Conservation (phyloP, 2,888 invertebrate genomes). For the Lithosia quadra region DNA sequence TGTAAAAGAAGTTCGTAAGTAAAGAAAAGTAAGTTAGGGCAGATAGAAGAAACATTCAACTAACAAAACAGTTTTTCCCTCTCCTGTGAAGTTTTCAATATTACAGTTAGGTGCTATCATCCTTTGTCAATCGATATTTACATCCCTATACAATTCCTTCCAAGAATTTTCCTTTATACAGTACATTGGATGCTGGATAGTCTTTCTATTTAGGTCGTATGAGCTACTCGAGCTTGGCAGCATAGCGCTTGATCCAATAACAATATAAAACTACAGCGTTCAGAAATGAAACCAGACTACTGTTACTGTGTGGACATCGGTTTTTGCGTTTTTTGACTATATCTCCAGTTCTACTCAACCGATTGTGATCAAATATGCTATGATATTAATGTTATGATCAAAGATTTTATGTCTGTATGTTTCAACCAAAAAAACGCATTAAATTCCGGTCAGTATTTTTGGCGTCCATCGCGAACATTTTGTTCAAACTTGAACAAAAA, state of each 20-base stretch:
- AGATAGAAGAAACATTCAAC: not conserved
- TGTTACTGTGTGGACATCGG: too few relatives aligned
- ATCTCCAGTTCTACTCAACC: too few relatives aligned
- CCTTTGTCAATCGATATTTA: not conserved
- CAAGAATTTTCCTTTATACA: not conserved
- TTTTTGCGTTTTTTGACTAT: too few relatives aligned
- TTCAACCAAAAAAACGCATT: too few relatives aligned
- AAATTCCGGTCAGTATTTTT: too few relatives aligned
- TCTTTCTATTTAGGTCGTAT: slow-evolving; percentile 6
- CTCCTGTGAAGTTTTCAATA: not conserved
- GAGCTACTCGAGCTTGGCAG: not conserved
- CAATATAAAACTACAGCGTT: not conserved
- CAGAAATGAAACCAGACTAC: not conserved
- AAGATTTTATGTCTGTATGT: too few relatives aligned
- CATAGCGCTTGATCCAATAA: not conserved
- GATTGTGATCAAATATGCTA: too few relatives aligned
- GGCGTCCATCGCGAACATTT: too few relatives aligned
- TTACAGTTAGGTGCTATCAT: not conserved
- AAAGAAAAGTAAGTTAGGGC: too few relatives aligned
- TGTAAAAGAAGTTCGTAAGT: too few relatives aligned
- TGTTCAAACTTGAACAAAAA: too few relatives aligned
- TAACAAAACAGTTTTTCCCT: not conserved
- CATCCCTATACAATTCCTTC: not conserved
- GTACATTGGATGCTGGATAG: not conserved
- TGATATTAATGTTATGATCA: too few relatives aligned